Evolutionary conservation across 64 coral and sea anemone genomes (phyloP), one percentile per base, ranked within the genome.

Genomic region (Cladopsammia gracilis): DNA sequence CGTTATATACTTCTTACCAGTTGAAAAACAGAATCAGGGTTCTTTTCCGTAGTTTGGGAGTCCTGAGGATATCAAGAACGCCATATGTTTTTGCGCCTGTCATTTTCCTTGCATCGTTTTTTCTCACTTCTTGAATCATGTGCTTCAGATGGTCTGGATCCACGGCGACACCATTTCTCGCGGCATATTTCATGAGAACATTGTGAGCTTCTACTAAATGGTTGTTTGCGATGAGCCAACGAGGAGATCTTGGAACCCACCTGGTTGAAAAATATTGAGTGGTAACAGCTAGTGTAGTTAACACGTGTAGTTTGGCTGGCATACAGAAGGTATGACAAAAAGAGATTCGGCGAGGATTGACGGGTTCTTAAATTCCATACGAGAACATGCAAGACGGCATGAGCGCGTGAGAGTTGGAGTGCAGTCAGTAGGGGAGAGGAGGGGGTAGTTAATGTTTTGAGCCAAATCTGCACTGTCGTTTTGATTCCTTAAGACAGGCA

Each of bases 181-280:
- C 85, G 14, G 87, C 88, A 44, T 84, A 95, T 25, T 51, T 95
- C 77, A 90, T 89, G 53, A 95, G 43, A 16, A 95, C 93, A 15
- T 60, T 13, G 20, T 91, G 88, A 68, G 79, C 93, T 46, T 95
- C 93, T 15, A 91, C 93, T 19, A 95, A 42, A 58, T 89, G 49
- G 15, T 82, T 73, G 19, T 78, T 54, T 16, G 93, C 88, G 34
- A 95, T 73, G 9, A 95, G 79, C 93, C 93, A 95, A 8, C 93
- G 93, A 10, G 93, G 93, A 0, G 93, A 90, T 24, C 89, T 43
- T 13, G 93, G 93, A 54, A 95, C 86, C 93, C 93, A 95, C 19
- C 93, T 95, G 7, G 53, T 52, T 45, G 7, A 12, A 4, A 12
- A 10, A 56, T 56, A 56, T 12, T 12, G 34, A 34, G 34, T 34